Evolutionary conservation across 2,113 vertebrate genomes (phyloP), one percentile per base, ranked within the genome.

Genomic region (Hyaena hyaena): DNA sequence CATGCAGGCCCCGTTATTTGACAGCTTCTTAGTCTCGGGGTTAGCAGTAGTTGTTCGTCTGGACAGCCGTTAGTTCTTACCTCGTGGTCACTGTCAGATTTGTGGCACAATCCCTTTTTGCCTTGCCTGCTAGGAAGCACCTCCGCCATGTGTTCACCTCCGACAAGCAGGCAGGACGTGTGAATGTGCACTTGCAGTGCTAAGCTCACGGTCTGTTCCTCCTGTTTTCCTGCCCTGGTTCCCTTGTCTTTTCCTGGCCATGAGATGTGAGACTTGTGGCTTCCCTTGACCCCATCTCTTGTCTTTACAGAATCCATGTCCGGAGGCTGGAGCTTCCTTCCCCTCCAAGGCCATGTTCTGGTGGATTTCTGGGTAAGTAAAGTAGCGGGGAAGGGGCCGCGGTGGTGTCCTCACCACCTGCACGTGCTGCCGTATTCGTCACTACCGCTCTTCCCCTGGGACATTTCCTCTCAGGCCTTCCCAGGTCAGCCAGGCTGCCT

Each of bases 291-390:
- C 39, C 97, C 50, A 74, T 90, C 95, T 98, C 98, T 98, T 96
- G 98, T 98, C 85, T 98, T 92, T 97, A 74, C 98, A 99, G 99
- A 99, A 99, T 96, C 99, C 99, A 5, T 99, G 99, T 97, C 99
- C 99, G 19, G 99, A 99, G 96, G 98, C 98, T 73, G 99, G 99
- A 96, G 99, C 99, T 69, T 99, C 99, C 74, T 99, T 99, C 98
- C 99, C 99, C 97, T 99, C 99, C 95, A 99, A 99, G 98, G 99
- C 99, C 93, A 99, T 99, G 90, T 99, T 99, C 99, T 99, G 99
- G 99, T 99, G 99, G 99, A 99, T 99, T 96, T 99, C 98, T 93
- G 98, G 99, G 99, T 99, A 99, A 99, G 99, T 97, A 97, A 97
- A 98, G 24, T 9, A 66, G 2, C 12, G n/a, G 65, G 35, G 8